These are phyloP conservation scores for Lepus townsendii DNA, from an alignment of 2,797 vertebrate species.

Conservation along the genomic window DNA sequence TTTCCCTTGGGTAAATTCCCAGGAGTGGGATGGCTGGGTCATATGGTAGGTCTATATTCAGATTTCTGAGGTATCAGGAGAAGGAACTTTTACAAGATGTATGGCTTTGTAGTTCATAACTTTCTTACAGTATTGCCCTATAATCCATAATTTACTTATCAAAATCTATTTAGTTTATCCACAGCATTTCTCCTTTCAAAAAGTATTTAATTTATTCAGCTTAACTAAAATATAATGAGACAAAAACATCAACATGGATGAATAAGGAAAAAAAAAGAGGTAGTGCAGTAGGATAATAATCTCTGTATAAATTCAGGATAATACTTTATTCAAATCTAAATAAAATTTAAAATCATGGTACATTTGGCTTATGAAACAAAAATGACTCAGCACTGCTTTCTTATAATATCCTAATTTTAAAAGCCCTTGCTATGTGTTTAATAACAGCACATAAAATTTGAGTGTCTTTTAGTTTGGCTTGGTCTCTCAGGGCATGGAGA, in stretches of 20 bases:
- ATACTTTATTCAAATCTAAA: slow-evolving; percentile 12
- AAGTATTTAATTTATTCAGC: no score
- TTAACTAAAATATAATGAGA: no score
- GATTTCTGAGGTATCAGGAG: background rate
- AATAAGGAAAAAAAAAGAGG: slow-evolving; percentile 21
- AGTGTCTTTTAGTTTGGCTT: background rate
- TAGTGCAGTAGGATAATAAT: background rate
- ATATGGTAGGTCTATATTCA: no score
- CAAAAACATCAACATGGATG: background rate
- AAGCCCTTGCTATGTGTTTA: background rate
- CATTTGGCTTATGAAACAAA: slow-evolving; percentile 41
- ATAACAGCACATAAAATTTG: background rate
- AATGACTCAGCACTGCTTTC: background rate
- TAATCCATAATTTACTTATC: background rate
- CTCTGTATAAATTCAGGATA: background rate
- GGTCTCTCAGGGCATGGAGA: background rate
- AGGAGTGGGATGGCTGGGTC: no score
- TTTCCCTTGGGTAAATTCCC: no score
- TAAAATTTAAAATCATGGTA: slow-evolving; percentile 1
- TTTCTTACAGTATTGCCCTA: background rate
- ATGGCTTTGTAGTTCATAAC: background rate
- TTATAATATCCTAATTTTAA: background rate
- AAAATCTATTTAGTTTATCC: no score
- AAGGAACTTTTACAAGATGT: background rate
- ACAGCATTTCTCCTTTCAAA: no score